These are phyloP conservation scores for Cygnus olor DNA, from an alignment of 2,797 vertebrate genomes.

Conservation along the genomic window DNA sequence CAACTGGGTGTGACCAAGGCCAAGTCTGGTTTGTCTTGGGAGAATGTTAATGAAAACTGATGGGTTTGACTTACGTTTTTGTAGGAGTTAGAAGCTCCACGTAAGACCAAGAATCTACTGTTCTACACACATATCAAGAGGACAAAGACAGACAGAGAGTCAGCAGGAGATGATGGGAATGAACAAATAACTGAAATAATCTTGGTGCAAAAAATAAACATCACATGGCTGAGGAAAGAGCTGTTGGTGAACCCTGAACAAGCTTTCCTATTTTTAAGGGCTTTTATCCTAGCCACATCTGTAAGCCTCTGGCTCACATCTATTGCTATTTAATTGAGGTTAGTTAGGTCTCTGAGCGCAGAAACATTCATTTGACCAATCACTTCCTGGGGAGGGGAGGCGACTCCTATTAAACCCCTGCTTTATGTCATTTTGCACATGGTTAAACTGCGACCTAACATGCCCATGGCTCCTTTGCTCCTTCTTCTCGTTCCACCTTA, in stretches of 20 bases:
- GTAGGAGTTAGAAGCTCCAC: neutral
- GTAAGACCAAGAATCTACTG: neutral
- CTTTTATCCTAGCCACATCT: neutral
- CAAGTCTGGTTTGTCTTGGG: neutral
- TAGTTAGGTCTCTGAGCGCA: neutral
- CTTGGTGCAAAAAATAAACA: neutral
- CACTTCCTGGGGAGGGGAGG: neutral
- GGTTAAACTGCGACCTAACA: neutral
- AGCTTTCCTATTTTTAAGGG: neutral
- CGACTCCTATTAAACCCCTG: neutral
- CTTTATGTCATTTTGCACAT: neutral
- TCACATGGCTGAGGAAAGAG: neutral
- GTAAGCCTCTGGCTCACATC: neutral
- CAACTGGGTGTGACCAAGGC: neutral
- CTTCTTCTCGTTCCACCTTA: neutral
- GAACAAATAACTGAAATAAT: neutral
- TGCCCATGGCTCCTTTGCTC: neutral
- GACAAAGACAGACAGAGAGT: neutral
- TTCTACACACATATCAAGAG: accelerated
- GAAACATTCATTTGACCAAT: neutral
- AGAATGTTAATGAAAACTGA: neutral
- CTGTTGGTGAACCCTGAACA: neutral
- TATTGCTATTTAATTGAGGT: neutral
- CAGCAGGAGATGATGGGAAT: neutral
- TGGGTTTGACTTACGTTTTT: neutral